Conservation (phyloP, 35 echinoderm and acorn worm species). For the Apostichopus californicus region DNA sequence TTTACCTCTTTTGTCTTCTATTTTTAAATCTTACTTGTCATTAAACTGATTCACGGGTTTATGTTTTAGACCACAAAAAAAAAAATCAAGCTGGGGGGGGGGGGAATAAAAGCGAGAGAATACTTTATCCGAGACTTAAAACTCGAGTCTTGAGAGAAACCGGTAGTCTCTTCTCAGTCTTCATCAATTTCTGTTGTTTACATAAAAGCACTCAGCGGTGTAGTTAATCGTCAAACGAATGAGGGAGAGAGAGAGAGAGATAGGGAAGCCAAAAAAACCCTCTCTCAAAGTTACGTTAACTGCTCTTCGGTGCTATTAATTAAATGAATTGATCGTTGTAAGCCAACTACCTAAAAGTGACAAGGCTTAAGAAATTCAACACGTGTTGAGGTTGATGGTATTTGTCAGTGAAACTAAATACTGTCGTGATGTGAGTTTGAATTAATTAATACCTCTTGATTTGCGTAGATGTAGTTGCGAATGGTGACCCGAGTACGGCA, state of each 20-base stretch:
- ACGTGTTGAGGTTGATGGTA: constrained; percentile 13
- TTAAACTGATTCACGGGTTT: constrained; percentile 18
- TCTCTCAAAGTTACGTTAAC: constrained; percentile 26
- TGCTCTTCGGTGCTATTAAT: constrained; percentile 17
- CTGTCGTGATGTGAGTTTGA: background rate
- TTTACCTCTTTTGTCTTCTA: no score
- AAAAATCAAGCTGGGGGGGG: background rate
- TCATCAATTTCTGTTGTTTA: constrained; percentile 45
- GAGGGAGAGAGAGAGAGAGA: no score
- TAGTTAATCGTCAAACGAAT: background rate
- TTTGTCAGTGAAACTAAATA: constrained; percentile 12
- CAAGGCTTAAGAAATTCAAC: background rate
- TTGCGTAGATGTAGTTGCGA: background rate
- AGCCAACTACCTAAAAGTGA: background rate
- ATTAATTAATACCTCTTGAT: background rate
- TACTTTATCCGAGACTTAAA: background rate
- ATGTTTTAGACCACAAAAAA: background rate
- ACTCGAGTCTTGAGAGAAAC: constrained; percentile 13
- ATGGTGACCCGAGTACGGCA: background rate
- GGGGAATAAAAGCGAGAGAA: no score
- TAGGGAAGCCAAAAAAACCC: background rate
- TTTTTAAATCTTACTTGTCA: background rate
- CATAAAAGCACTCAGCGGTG: constrained; percentile 35
- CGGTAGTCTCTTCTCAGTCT: constrained; percentile 5
- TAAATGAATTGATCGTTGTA: constrained; percentile 19